A percentile compares a stretch with the other conserved stretches of the same genome.
phyloP scores from a whole-genome alignment of 2,113 vertebrate genomes.

The Apteryx mantelli region DNA sequence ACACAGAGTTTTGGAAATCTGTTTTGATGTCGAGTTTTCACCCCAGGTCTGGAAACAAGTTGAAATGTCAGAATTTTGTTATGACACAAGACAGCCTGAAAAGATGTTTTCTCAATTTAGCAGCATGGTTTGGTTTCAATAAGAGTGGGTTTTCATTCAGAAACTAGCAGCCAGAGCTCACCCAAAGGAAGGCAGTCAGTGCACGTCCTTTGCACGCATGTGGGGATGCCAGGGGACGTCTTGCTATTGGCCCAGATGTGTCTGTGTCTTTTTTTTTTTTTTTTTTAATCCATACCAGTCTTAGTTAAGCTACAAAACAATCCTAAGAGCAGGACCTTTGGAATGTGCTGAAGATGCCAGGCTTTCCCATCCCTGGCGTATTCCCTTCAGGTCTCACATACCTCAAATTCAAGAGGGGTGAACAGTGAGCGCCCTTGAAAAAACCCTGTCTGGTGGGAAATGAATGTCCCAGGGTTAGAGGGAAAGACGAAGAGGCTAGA shows the following conservation, averaged over 20 bases:
- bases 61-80: neutral
- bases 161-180: neutral
- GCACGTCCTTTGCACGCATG: neutral
- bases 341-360: accelerated
- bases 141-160: neutral
- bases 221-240: neutral
- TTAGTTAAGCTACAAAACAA: neutral
- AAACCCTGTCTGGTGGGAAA: neutral
- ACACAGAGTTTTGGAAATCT: neutral
- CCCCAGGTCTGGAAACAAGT: neutral
- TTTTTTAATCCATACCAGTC: neutral
- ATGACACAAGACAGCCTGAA: neutral
- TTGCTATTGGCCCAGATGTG: neutral
- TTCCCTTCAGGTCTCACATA: neutral
- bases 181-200: neutral
- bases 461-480: neutral
- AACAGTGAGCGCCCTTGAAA: neutral
- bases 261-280: no score
- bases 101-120: neutral
- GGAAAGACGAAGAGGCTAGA: neutral
- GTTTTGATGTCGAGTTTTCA: neutral
- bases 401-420: neutral
- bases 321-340: neutral
- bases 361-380: neutral
- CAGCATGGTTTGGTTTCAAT: neutral